phyloP scores from a whole-genome alignment of 2,797 vertebrate species.

The Melanotaenia pygmaea region DNA sequence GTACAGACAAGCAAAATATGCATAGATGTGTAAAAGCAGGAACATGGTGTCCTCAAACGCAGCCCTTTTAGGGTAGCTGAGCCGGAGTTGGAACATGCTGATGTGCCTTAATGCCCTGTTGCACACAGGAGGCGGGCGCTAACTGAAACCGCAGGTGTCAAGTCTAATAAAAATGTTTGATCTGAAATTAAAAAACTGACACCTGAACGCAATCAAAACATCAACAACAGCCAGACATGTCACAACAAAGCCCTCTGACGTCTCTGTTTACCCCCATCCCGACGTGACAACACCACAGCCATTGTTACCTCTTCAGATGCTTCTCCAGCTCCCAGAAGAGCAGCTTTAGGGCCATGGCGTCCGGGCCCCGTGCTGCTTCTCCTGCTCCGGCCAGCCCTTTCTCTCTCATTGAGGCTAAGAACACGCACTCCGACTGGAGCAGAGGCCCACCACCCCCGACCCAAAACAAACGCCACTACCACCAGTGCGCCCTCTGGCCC shows the following conservation, averaged over 20 bases:
- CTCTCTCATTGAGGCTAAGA: slow-evolving; percentile 73
- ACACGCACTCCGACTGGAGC: slow-evolving; percentile 12
- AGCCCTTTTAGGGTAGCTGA: slow-evolving; percentile 10
- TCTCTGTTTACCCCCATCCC: not conserved
- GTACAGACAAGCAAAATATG: slow-evolving; percentile 9
- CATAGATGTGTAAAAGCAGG: slow-evolving; percentile 17
- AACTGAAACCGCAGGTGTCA: not conserved
- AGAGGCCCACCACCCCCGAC: not conserved
- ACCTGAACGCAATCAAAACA: slow-evolving; percentile 2
- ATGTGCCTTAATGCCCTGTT: not conserved
- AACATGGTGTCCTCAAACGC: slow-evolving; percentile 43
- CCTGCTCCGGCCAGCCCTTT: slow-evolving; percentile 48
- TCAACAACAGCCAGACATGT: slow-evolving; percentile 3
- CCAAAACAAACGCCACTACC: slow-evolving; percentile 44
- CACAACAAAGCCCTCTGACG: slow-evolving; percentile 5
- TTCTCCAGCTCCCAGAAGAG: slow-evolving; percentile 82
- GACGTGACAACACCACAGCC: slow-evolving; percentile 48
- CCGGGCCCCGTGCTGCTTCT: slow-evolving; percentile 58
- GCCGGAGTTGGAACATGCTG: slow-evolving; percentile 9
- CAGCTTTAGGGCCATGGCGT: slow-evolving; percentile 73
- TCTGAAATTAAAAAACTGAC: not conserved
- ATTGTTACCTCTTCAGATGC: slow-evolving; percentile 79
- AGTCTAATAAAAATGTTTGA: not conserved
- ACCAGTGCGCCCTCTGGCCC: slow-evolving; percentile 43
- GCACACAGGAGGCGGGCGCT: slow-evolving; percentile 2